Conservation (phyloP, 53 echinoderm and acorn worm genomes). For the Pentamera pediparva region DNA sequence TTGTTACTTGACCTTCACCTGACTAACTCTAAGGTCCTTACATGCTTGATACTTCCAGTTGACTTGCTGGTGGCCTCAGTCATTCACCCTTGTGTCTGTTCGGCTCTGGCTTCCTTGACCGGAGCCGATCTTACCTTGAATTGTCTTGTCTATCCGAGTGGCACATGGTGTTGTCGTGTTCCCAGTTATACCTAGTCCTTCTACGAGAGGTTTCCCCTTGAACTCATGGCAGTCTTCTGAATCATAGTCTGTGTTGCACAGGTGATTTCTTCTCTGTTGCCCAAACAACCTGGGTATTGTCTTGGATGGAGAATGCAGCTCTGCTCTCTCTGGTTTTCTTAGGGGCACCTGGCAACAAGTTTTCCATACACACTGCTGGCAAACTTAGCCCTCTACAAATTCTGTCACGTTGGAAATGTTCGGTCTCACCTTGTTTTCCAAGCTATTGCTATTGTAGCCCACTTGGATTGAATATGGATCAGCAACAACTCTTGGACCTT, state of each 20-base stretch:
- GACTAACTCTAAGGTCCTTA: no score
- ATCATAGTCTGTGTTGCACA: conserved; percentile 31
- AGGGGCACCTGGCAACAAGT: conserved; percentile 15
- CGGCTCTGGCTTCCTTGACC: no score
- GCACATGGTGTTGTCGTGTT: no score
- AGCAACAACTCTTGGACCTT: conserved; percentile 57
- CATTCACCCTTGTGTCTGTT: no score
- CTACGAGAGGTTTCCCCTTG: conserved; percentile 25
- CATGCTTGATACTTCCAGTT: no score
- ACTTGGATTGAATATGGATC: conserved; percentile 44
- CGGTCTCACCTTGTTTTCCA: conserved; percentile 41
- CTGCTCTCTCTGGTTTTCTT: background rate
- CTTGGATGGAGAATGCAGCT: background rate
- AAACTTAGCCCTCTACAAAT: conserved; percentile 19
- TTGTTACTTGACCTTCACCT: no score
- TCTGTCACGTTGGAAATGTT: conserved; percentile 53
- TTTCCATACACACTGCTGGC: conserved; percentile 36
- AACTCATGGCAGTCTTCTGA: conserved; percentile 34
- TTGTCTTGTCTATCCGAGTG: no score
- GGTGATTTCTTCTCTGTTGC: conserved; percentile 13
- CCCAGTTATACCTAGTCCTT: no score
- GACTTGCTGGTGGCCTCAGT: no score
- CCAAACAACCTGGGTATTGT: background rate
- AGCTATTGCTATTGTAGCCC: conserved; percentile 37
- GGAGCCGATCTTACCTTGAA: no score